Conservation (phyloP, 2,797 vertebrate genomes). For the Microchirus variegatus region DNA sequence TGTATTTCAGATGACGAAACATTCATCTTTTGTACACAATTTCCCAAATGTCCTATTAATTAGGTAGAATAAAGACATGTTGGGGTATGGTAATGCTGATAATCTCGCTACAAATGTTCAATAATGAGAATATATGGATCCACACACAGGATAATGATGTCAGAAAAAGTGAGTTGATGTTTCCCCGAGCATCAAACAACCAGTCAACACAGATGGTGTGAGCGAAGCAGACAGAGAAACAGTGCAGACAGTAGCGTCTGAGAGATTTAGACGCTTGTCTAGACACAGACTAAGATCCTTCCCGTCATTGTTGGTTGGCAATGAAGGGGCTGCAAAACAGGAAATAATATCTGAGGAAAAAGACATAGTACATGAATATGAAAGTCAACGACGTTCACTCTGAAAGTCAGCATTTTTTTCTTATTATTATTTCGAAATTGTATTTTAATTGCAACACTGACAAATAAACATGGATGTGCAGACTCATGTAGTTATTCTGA, state of each 20-base stretch:
- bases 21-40: no score
- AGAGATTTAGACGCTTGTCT: conserved; percentile 66
- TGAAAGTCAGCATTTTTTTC: neutral
- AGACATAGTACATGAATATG: conserved; percentile 34
- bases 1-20: no score
- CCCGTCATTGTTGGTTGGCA: conserved; percentile 75
- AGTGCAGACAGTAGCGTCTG: conserved; percentile 38
- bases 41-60: no score
- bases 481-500: neutral
- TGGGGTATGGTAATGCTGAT: neutral
- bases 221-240: conserved; percentile 45
- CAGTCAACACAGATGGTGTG: conserved; percentile 13
- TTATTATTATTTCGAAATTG: neutral
- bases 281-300: conserved; percentile 74
- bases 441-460: neutral
- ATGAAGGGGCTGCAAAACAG: conserved; percentile 75
- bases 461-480: neutral
- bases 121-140: neutral
- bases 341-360: conserved; percentile 63
- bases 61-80: no score
- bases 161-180: conserved; percentile 12
- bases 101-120: neutral
- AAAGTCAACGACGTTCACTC: conserved; percentile 24
- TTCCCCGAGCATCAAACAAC: conserved; percentile 14
- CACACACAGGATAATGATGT: neutral